Base-by-base conservation (phyloP, 2,888 invertebrate species). In the Tinea semifulvella region DNA sequence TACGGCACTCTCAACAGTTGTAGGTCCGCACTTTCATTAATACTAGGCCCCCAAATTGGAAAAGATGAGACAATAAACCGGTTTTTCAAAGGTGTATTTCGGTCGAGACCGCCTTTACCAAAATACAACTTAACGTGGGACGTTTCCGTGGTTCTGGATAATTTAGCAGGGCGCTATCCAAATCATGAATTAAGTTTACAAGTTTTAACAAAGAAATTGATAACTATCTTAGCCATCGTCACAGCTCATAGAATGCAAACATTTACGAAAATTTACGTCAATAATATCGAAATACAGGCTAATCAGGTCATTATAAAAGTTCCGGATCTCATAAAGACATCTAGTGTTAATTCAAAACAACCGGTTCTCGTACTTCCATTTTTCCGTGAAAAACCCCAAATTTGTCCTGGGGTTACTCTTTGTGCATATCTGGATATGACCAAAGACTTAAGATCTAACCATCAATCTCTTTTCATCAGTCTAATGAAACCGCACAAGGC, bases 71-170 rank as follows among this genome's bases (percentile, higher is more conserved):
- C n/a, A 11, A 45, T 47, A 7, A 48, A 47, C 31, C 39, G 47
- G 6, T 45, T 52, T 17, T 26, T 50, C 2, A 51, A 47, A 11
- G 50, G 52, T 7, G 22, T 49, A 11, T 48, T 27, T 44, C 38
- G 35, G 38, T 18, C 46, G n/a, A 42, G 49, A 20, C 49, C 52
- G n/a, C 8, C 44, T 14, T 18, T 46, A 48, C 50, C 53, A 3
- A 53, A 46, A 44, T 56, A 61, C 46, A 48, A 57, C 22, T 18
- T 16, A 6, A 56, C 47, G 1, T 62, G 61, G 60, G 52, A 64
- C 38, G 55, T 58, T 5, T 6, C 28, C 6, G 35, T 48, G n/a
- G 52, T 49, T 14, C 35, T 48, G 16, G 47, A 47, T 7, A 49
- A 48, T 45, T 43, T 52, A 31, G 43, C 35, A 7, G 44, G 45